Evolutionary conservation across 2,797 vertebrate genomes (phyloP), one percentile per base, ranked within the genome.

Genomic region (Melanotaenia nigrans): DNA sequence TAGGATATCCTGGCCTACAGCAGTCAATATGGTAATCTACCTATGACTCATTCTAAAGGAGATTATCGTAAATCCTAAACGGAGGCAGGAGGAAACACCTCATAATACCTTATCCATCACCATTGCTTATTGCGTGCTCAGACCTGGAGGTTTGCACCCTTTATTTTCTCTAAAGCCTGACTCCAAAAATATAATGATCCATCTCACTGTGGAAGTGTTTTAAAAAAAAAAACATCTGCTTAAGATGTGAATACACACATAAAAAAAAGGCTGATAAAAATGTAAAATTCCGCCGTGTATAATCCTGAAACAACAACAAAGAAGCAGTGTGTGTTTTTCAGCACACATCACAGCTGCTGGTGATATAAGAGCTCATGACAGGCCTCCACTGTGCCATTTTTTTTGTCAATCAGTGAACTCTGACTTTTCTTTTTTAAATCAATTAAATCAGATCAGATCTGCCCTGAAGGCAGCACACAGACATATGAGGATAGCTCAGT

Each of bases 11-110:
- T 88, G 89, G 79, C 84, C 86, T 87, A 86, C 80, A 89, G 84
- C 78, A 77, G 77, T 73, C 72, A 76, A 75, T 86, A 89, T 90
- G 89, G 63, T 91, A 91, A 91, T 90, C 86, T 86, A 73, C 62
- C 85, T 73, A 81, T 93, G 90, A 93, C 74, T 92, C 92, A 92
- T 87, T 90, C 79, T 86, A 75, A 85, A 90, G 84, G 79, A 91
- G 90, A 90, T 93, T 91, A 92, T 87, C 73, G 55, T 86, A 91
- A 93, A 92, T 92, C 90, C 92, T 82, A 66, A 89, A 84, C 79
- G 85, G 90, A 93, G 88, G 88, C 85, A 89, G 78, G 73, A 87
- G 85, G 82, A 87, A 90, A 86, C 84, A 83, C 87, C 86, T 85
- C 75, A 83, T 90, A 92, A 92, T 88, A 84, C 89, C 88, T 30